Percentiles rank a stretch among this genome's conserved stretches.
phyloP scores from a whole-genome alignment of 2,797 vertebrate genomes.

The Otolemur crassicaudatus region DNA sequence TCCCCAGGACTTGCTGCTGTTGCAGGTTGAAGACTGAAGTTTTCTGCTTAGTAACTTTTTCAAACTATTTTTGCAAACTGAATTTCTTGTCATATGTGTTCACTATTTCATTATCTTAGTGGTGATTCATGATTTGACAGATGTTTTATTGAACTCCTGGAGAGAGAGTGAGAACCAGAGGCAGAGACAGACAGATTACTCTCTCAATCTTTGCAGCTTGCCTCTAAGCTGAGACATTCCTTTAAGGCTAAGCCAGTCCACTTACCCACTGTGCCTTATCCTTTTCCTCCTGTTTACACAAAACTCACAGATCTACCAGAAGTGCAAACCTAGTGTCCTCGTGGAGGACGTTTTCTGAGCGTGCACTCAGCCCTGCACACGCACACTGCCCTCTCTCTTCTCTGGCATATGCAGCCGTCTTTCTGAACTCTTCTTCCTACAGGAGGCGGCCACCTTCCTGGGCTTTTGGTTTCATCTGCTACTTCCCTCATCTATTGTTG shows the following conservation, averaged over 20 bases:
- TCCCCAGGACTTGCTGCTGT: not conserved
- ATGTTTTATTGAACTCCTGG: not conserved
- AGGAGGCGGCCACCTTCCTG: not conserved
- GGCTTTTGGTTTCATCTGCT: not conserved
- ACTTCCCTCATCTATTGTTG: not conserved
- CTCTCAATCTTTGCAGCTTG: not conserved
- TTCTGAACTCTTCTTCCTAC: not conserved
- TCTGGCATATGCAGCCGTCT: not conserved
- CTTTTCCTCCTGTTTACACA: not conserved
- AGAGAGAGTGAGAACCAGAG: not conserved
- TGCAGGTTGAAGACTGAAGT: not conserved
- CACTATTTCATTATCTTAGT: not conserved
- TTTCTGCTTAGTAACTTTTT: not conserved
- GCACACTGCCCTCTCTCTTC: rapidly evolving
- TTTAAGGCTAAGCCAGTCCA: not conserved
- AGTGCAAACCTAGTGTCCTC: rapidly evolving
- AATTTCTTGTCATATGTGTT: not conserved
- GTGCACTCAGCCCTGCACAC: rapidly evolving
- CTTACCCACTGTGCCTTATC: not conserved
- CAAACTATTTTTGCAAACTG: not conserved
- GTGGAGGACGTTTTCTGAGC: not conserved
- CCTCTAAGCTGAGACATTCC: not conserved
- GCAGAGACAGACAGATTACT: not conserved
- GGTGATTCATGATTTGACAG: not conserved
- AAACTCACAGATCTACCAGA: not conserved